Conservation (phyloP, 2,113 vertebrate species). For the Paracanthobrama guichenoti region DNA sequence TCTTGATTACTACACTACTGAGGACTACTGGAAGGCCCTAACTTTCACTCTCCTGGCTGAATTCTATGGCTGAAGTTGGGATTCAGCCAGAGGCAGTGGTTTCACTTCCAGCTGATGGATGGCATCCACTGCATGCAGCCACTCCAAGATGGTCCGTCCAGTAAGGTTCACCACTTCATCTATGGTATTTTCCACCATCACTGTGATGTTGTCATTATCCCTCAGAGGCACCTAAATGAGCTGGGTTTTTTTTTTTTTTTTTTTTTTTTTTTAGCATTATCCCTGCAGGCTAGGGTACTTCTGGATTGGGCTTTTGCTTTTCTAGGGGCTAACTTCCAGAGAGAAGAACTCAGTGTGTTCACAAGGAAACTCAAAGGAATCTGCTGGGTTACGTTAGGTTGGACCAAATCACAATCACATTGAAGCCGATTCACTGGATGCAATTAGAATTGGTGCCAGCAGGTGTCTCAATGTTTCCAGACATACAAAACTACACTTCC, state of each 20-base stretch:
- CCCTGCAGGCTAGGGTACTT: conserved; percentile 6
- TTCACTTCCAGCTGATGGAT: not conserved
- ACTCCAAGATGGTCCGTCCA: not conserved
- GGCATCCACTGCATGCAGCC: not conserved
- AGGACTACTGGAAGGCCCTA: not conserved
- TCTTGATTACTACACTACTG: no score
- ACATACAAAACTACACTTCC: conserved; percentile 16
- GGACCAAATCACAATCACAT: conserved; percentile 41
- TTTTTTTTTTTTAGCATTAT: no score
- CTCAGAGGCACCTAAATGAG: not conserved
- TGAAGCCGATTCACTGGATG: conserved; percentile 27
- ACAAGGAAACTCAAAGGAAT: not conserved
- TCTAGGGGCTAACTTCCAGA: conserved; percentile 25
- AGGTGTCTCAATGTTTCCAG: not conserved
- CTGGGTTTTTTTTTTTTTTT: not conserved
- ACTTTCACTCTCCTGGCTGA: not conserved
- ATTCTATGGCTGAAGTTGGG: not conserved
- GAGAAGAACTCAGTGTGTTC: not conserved
- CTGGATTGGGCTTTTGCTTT: conserved; percentile 1
- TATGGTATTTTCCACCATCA: conserved; percentile 22
- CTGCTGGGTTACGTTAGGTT: not conserved
- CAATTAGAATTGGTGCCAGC: conserved; percentile 21
- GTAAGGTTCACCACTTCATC: not conserved
- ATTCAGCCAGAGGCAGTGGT: not conserved
- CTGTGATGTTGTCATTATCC: not conserved